Evolutionary conservation across 2,113 vertebrate genomes (phyloP).

Genomic region (Pomatorhinus ruficollis): DNA sequence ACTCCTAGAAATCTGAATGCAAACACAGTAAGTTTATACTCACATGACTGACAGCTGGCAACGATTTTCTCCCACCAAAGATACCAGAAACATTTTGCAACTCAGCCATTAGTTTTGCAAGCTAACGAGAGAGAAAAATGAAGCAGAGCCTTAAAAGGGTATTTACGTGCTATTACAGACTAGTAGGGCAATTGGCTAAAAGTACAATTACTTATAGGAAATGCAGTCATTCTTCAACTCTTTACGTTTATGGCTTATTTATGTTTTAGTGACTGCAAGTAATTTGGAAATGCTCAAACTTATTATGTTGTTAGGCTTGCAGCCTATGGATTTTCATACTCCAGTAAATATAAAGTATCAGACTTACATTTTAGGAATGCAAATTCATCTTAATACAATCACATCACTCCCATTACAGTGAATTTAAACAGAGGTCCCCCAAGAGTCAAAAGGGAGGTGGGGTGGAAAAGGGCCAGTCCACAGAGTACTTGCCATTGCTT

Average conservation of each 20-base stretch:
- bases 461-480: background rate
- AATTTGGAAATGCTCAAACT: background rate
- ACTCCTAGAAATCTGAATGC: background rate
- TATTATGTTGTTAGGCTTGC: background rate
- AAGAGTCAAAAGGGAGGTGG: background rate
- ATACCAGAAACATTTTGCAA: slow-evolving; percentile 87
- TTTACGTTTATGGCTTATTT: background rate
- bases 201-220: slow-evolving; percentile 10
- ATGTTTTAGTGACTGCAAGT: background rate
- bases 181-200: slow-evolving; percentile 1
- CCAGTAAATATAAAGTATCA: background rate
- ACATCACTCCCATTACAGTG: background rate
- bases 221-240: background rate
- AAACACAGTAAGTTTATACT: slow-evolving; percentile 39
- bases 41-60: slow-evolving; percentile 74
- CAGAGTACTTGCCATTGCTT: slow-evolving; percentile 86
- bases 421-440: background rate
- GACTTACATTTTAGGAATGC: background rate
- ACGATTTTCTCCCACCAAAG: slow-evolving; percentile 72
- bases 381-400: background rate
- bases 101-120: slow-evolving; percentile 95
- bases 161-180: slow-evolving; percentile 8
- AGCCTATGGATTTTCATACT: background rate
- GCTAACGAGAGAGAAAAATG: slow-evolving; percentile 73
- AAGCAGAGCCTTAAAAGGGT: background rate